Percentiles rank a stretch among this genome's conserved stretches.
These are phyloP conservation scores for Tetropium fuscum DNA, from an alignment of 2,888 invertebrate species.

Conservation along the genomic window DNA sequence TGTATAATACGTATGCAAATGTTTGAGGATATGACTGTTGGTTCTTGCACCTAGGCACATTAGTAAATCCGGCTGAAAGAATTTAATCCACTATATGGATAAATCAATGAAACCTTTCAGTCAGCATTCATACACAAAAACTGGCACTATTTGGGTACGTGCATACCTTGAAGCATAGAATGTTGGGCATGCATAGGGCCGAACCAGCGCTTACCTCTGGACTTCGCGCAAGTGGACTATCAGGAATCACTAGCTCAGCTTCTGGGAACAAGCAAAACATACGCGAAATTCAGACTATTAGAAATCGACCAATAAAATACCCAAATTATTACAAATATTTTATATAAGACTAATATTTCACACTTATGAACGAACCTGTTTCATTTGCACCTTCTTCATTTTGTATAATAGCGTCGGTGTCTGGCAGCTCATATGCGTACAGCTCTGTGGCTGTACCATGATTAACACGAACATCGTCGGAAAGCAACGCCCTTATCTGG, in stretches of 20 bases:
- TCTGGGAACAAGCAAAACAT: constrained; percentile 50
- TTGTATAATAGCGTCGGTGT: constrained; percentile 39
- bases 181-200: constrained; percentile 88
- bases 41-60: too few species aligned
- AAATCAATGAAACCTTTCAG: too few species aligned
- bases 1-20: too few species aligned
- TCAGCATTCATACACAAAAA: neutral
- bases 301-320: too few species aligned
- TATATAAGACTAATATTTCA: neutral
- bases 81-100: too few species aligned
- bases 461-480: constrained; percentile 69
- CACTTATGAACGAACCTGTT: constrained; percentile 44
- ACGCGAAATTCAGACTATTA: neutral
- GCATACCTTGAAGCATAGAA: constrained; percentile 89
- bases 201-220: constrained; percentile 78
- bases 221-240: constrained; percentile 62
- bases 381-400: constrained; percentile 51
- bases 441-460: constrained; percentile 70
- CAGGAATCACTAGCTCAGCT: constrained; percentile 56
- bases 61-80: too few species aligned
- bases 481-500: constrained; percentile 72
- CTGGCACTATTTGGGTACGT: constrained; percentile 56
- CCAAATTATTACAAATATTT: too few species aligned
- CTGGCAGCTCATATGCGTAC: constrained; percentile 78
- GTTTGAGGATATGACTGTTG: too few species aligned